Evolutionary conservation across 2,888 invertebrate genomes (phyloP), one percentile per base, ranked within the genome.

Genomic region (Synanthedon formicaeformis): DNA sequence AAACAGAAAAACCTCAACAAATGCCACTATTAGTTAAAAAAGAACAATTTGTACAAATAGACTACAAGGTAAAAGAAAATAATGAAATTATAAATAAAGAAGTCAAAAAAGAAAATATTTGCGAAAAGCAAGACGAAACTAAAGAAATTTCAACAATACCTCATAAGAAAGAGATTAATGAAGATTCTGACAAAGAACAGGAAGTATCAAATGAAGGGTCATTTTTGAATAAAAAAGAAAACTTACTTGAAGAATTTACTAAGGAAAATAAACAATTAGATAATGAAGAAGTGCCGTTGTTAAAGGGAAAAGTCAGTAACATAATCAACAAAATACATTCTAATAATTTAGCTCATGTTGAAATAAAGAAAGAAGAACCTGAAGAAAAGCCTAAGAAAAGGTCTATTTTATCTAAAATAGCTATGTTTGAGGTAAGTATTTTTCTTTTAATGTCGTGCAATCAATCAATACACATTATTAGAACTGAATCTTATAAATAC

Each of bases 391-490:
- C 73, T 2, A 74, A 67, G 54, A 72, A 73, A 48, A 74, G 69
- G 50, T 71, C 76, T 0, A 72, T 86, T 1, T 55, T 76, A 23
- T 75, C 82, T 0, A 84, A 77, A 64, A 79, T 86, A 50, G 81
- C 84, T 40, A 66, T 84, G 62, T 86, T 84, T 66, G 85, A 86
- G 71, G 85, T 81, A 70, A 77, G 64, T 59, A 34, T 34, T 34
- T 0, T 34, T 34, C 8, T 10, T 34, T 10, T 1, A 34, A 34
- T 34, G 10, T 34, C 10, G 2, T 34, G 18, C 2, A 27, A 27
- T 1, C 27, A 27, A 27, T 27, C 27, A 27, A 27, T 27, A 27
- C 6, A 6, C 27, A 27, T 27, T 27, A 34, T 34, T 34, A 8
- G 10, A 34, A 23, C 23, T 23, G 5, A 23, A 34, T 27, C 27